Evolutionary conservation across 2,888 invertebrate genomes (phyloP).

Genomic region (Agriotes lineatus): DNA sequence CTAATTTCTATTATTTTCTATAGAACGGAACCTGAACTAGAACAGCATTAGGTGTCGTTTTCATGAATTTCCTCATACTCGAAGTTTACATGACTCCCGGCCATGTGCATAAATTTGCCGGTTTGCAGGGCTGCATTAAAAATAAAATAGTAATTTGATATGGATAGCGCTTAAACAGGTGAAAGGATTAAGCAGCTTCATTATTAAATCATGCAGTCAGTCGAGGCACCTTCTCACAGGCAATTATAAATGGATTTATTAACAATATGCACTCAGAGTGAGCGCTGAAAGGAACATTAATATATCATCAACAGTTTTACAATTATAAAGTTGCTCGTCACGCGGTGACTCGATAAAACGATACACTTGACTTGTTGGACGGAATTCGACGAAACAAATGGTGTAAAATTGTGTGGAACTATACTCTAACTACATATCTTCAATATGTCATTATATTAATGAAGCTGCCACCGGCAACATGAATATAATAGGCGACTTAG

Average conservation of each 20-base stretch:
- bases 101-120: background rate
- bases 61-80: background rate
- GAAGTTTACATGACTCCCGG: background rate
- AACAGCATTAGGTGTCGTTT: background rate
- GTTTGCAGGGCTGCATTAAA: background rate
- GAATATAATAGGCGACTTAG: conserved; percentile 16
- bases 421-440: conserved; percentile 43
- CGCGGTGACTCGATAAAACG: conserved; percentile 54
- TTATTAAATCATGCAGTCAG: conserved; percentile 47
- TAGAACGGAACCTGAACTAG: too few relatives aligned
- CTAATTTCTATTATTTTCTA: too few relatives aligned
- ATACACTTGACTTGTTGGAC: conserved; percentile 52
- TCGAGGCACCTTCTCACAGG: conserved; percentile 53
- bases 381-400: conserved; percentile 55
- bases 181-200: conserved; percentile 33
- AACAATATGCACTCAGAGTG: conserved; percentile 55
- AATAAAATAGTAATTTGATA: conserved; percentile 11
- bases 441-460: conserved; percentile 50
- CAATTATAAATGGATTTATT: conserved; percentile 58
- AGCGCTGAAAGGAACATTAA: conserved; percentile 56
- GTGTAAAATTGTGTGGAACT: conserved; percentile 53
- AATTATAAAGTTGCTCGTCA: conserved; percentile 58
- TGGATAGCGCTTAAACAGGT: conserved; percentile 25
- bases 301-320: conserved; percentile 58
- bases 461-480: conserved; percentile 38